Percentiles rank a stretch among this genome's conserved stretches.
phyloP scores from a whole-genome alignment of 2,888 invertebrate genomes.

The Caenorhabditis macrosperma region DNA sequence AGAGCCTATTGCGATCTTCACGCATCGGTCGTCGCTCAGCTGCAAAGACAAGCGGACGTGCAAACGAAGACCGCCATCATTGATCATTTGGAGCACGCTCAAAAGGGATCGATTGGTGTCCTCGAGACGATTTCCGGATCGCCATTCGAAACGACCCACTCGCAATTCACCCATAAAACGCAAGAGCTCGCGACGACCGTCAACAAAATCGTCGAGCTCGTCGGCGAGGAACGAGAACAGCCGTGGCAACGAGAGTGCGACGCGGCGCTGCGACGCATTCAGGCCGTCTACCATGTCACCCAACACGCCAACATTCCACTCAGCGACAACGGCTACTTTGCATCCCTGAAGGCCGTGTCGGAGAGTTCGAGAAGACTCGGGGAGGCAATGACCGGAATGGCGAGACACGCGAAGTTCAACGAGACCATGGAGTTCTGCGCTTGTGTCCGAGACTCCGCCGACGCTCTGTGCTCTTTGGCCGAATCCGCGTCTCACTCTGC shows the following conservation, averaged over 20 bases:
- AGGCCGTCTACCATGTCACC: slow-evolving; percentile 88
- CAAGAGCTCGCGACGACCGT: slow-evolving; percentile 80
- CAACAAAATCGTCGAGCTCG: slow-evolving; percentile 90
- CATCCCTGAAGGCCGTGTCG: slow-evolving; percentile 83
- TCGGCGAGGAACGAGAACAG: slow-evolving; percentile 92
- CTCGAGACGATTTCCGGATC: slow-evolving; percentile 58
- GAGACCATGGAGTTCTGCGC: slow-evolving; percentile 90
- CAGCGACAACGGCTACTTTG: slow-evolving; percentile 85
- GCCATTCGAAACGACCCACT: slow-evolving; percentile 60
- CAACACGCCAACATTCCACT: slow-evolving; percentile 91
- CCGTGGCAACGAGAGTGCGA: slow-evolving; percentile 98
- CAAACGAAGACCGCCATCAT: slow-evolving; percentile 23
- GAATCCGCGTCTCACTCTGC: slow-evolving; percentile 94
- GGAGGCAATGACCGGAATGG: slow-evolving; percentile 92
- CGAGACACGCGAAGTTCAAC: slow-evolving; percentile 90
- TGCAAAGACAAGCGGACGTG: slow-evolving; percentile 42
- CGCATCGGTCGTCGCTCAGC: slow-evolving; percentile 66
- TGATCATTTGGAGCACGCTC: slow-evolving; percentile 63
- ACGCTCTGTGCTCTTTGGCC: slow-evolving; percentile 91
- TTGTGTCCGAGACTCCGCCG: slow-evolving; percentile 85
- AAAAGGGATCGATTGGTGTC: slow-evolving; percentile 71
- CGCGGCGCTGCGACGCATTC: slow-evolving; percentile 93
- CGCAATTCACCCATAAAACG: slow-evolving; percentile 66
- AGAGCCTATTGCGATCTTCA: slow-evolving; percentile 73
- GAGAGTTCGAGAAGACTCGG: slow-evolving; percentile 87